Evolutionary conservation across 2,888 invertebrate genomes (phyloP), one percentile per base, ranked within the genome.

Genomic region (Euplexia lucipara): DNA sequence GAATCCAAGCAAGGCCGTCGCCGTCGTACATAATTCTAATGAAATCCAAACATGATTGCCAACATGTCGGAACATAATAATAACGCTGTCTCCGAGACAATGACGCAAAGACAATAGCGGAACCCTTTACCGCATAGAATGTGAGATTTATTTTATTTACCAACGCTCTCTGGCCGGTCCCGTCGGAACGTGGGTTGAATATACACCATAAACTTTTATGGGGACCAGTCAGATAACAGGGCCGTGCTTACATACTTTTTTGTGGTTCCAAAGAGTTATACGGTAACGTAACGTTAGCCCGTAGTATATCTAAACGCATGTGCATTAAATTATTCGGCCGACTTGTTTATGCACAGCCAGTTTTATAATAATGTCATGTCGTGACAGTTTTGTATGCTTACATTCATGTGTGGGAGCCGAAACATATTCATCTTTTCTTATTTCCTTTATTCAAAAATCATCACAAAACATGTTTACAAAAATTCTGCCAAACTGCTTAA

Each of bases 131-230:
- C 82, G 81, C 80, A 83, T 83, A 84, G 82, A 84, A 86, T 85
- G 83, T 79, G 82, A 86, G 82, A 85, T 86, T 84, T 87, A 86
- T 85, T 85, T 84, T 87, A 86, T 88, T 86, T 85, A 85, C 75
- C 78, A 67, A 71, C 68, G 78, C 74, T 67, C 68, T 67, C 67
- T 73, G 73, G 66, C 59, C 69, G 67, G 78, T 47, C 49, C 57
- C 72, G 69, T 58, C 78, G 52, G 71, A 79, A 82, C 87, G 86
- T 85, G 86, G 86, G 83, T 82, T 82, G 87, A 85, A 85, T 87
- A 86, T 81, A 86, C 86, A 81, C 88, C 84, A 86, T 91, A 85
- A 90, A 91, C 78, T 85, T 91, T 91, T 90, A 91, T 90, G 84
- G 86, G 83, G 78, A 67, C 84, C 83, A 82, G 75, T 62, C 75